Percentiles rank a stretch among this genome's conserved stretches.
Conservation (phyloP, 2,888 invertebrate species). For the Papilio elwesi region DNA sequence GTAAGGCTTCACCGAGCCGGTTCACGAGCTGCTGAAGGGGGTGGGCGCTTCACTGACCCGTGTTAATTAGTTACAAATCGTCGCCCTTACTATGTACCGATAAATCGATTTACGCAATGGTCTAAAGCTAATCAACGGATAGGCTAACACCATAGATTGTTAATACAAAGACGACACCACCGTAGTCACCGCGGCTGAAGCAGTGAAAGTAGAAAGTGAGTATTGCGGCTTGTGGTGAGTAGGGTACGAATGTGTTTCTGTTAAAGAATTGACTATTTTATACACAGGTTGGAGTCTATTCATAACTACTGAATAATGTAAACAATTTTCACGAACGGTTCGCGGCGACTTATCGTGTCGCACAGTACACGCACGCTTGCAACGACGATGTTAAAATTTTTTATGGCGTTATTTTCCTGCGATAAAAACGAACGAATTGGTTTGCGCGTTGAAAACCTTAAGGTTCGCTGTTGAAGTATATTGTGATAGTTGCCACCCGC, state of each 20-base stretch:
- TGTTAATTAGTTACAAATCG: slow-evolving; percentile 9
- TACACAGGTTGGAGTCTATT: slow-evolving; percentile 30
- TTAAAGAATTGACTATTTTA: slow-evolving; percentile 40
- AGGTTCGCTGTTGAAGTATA: neutral
- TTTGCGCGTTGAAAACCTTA: slow-evolving; percentile 11
- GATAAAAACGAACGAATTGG: slow-evolving; percentile 12
- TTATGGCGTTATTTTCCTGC: slow-evolving; percentile 18
- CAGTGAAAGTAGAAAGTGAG: slow-evolving; percentile 71
- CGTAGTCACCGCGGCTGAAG: slow-evolving; percentile 53
- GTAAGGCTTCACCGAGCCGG: slow-evolving; percentile 25
- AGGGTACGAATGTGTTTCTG: slow-evolving; percentile 49
- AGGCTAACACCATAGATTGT: neutral
- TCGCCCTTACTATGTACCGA: neutral
- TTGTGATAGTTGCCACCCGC: slow-evolving; percentile 9
- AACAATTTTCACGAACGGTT: slow-evolving; percentile 7
- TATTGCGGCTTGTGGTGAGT: slow-evolving; percentile 57
- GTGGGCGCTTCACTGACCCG: neutral
- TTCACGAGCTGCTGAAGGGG: neutral
- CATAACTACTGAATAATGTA: slow-evolving; percentile 12
- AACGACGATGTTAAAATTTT: slow-evolving; percentile 27
- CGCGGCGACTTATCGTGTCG: slow-evolving; percentile 25
- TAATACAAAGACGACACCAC: neutral
- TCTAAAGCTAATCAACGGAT: neutral
- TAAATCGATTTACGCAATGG: slow-evolving; percentile 9
- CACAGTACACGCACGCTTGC: neutral